Conservation (phyloP, 2,888 invertebrate species). For the Aleiodes alternator region DNA sequence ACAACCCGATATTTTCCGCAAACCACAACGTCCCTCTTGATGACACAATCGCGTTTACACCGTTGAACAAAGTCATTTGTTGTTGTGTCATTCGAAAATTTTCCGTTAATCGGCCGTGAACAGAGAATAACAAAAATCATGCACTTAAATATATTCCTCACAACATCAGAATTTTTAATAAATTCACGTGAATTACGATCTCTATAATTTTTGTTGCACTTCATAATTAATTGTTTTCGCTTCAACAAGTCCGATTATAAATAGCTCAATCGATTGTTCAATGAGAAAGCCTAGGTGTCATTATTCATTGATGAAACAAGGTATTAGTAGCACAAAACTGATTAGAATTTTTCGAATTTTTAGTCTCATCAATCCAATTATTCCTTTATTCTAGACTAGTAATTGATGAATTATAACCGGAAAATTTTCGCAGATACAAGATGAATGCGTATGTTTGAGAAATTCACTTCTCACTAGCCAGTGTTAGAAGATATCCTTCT, state of each 20-base stretch:
- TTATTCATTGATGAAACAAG: too few relatives aligned
- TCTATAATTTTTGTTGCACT: slow-evolving; percentile 1
- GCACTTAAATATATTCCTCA: slow-evolving; percentile 49
- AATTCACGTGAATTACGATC: not conserved
- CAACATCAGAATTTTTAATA: slow-evolving; percentile 2
- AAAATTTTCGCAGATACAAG: not conserved
- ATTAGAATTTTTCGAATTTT: too few relatives aligned
- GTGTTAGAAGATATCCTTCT: slow-evolving; percentile 70
- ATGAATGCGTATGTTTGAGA: slow-evolving; percentile 24
- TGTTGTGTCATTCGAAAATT: slow-evolving; percentile 54
- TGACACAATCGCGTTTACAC: slow-evolving; percentile 67
- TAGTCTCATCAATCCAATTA: too few relatives aligned
- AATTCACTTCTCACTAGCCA: slow-evolving; percentile 53
- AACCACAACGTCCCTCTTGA: slow-evolving; percentile 62
- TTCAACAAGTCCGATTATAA: not conserved
- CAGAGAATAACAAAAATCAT: slow-evolving; percentile 56
- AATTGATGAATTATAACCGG: not conserved
- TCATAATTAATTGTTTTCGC: slow-evolving; percentile 33
- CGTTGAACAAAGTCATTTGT: slow-evolving; percentile 66
- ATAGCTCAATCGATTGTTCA: slow-evolving; percentile 7
- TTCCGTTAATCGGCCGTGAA: slow-evolving; percentile 51
- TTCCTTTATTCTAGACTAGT: not conserved
- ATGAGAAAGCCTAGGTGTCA: not conserved
- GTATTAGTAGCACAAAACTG: too few relatives aligned
- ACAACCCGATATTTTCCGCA: slow-evolving; percentile 71